These are phyloP conservation scores for Petrolisthes cinctipes DNA, from an alignment of 2,888 invertebrate genomes.

Conservation along the genomic window DNA sequence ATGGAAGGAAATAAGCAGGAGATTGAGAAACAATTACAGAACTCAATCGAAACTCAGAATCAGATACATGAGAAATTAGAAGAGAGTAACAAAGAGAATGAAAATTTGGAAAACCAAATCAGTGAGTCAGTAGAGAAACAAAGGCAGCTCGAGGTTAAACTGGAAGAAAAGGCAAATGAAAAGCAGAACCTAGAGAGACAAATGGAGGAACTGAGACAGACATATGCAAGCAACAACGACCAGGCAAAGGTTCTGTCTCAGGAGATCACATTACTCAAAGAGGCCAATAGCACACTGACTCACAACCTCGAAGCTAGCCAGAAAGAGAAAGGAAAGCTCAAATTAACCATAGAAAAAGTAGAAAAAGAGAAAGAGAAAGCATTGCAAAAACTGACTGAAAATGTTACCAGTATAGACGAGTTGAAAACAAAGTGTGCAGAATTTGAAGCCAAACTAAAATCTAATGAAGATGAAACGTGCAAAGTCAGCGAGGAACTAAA, in stretches of 20 bases:
- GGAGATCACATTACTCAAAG: conserved; percentile 27
- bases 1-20: not conserved
- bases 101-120: not conserved
- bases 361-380: conserved; percentile 30
- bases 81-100: not conserved
- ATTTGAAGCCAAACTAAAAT: conserved; percentile 16
- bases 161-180: not conserved
- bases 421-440: conserved; percentile 27
- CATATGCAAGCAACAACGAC: not conserved
- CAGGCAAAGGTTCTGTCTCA: conserved; percentile 10
- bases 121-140: not conserved
- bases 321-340: conserved; percentile 35
- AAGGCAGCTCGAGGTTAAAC: not conserved
- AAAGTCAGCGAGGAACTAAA: conserved; percentile 10
- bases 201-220: conserved; percentile 14
- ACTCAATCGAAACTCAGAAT: not conserved
- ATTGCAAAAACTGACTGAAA: conserved; percentile 17
- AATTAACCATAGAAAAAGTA: conserved; percentile 17
- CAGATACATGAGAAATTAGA: conserved; percentile 1
- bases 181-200: conserved; percentile 11
- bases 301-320: conserved; percentile 3
- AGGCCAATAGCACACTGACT: conserved; percentile 28
- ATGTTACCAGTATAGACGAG: not conserved
- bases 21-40: conserved; percentile 24
- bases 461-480: conserved; percentile 10